Base-by-base conservation (phyloP, 2,797 vertebrate species). In the Champsocephalus esox region DNA sequence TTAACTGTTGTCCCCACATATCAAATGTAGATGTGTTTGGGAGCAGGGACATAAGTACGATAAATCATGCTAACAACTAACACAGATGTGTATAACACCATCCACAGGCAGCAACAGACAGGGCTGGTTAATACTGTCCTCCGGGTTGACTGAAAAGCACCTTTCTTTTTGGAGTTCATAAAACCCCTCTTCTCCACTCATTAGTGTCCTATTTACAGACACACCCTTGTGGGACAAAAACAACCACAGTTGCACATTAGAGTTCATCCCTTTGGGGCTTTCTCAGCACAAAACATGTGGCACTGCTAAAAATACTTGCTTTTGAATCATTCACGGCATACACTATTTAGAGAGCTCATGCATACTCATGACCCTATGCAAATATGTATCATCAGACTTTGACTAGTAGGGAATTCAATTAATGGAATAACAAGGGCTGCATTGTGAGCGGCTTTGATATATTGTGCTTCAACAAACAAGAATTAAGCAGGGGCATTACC, bases 231-330 rank as follows among this genome's bases (percentile, higher is more conserved):
- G 17, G 73, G 78, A 83, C 48, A 66, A 55, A 79, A 80, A 90
- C 84, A 79, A 79, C 76, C 66, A 49, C 63, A 34, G 46, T 50
- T 68, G 69, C 77, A 85, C 73, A 80, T 80, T 45, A 73, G 34
- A 71, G 68, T 19, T 48, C 3, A 46, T 12, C 41, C 72, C 28
- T 13, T 12, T 11, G 51, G 61, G 14, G 2, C 70, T 45, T 62
- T 59, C 65, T 71, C 51, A 57, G 55, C 45, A 62, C 78, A 62
- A 77, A 87, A 76, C 44, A 85, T 62, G 80, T 68, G 74, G 66
- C 57, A 41, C 70, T 69, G 46, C 85, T 87, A 88, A 88, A 92
- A 88, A 91, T 91, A 91, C 51, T 77, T 78, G 55, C 73, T 81
- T 82, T 71, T 87, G 80, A 91, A 87, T 89, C 58, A 79, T 86